phyloP scores from a whole-genome alignment of 1,140 invertebrate species.

The Tigriopus japonicus region DNA sequence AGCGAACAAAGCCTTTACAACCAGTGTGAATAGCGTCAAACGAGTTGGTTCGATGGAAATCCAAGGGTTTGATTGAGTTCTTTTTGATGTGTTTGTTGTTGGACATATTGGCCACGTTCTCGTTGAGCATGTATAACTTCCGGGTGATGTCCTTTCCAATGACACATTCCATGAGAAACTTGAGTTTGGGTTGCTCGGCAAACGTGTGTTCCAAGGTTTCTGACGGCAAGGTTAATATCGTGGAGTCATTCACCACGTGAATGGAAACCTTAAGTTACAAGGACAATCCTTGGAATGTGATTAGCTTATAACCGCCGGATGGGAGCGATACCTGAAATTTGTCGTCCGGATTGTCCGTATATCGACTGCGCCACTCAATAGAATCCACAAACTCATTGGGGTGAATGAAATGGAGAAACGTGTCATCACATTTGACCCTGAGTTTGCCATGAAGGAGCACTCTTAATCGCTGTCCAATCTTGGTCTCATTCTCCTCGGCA shows the following conservation, averaged over 20 bases:
- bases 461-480: background rate
- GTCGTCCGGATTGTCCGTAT: background rate
- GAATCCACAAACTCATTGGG: background rate
- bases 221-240: background rate
- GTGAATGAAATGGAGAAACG: background rate
- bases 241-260: background rate
- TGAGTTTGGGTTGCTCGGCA: background rate
- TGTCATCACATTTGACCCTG: background rate
- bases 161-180: background rate
- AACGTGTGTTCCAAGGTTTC: background rate
- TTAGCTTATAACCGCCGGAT: background rate
- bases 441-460: background rate
- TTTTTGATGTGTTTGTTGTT: background rate
- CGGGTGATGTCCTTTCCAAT: slow-evolving; percentile 2
- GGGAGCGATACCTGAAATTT: background rate
- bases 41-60: slow-evolving; percentile 2
- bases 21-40: slow-evolving; percentile 10
- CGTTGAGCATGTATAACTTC: slow-evolving; percentile 1
- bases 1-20: slow-evolving; percentile 3
- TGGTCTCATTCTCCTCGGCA: background rate
- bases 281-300: background rate
- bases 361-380: background rate
- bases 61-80: background rate
- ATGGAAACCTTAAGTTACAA: background rate
- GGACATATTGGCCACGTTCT: background rate